These are phyloP conservation scores for Pelvicachromis taeniatus DNA, from an alignment of 2,113 vertebrate species.

Conservation along the genomic window DNA sequence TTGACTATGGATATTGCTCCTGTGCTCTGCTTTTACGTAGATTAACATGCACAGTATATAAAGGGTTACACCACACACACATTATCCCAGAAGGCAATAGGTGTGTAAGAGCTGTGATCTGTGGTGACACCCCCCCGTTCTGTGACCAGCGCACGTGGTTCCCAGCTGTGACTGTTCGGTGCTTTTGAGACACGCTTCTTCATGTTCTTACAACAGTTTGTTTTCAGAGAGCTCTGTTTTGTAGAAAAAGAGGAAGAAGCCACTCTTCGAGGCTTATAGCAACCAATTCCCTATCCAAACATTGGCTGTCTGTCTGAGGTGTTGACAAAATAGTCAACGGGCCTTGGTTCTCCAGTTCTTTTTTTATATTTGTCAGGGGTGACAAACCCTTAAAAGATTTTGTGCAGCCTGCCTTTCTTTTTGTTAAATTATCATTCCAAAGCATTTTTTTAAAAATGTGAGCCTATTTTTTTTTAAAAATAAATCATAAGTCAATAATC, in stretches of 20 bases:
- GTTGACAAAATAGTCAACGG: constrained; percentile 9
- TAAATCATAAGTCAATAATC: neutral
- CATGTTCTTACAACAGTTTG: constrained; percentile 36
- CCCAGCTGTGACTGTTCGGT: neutral
- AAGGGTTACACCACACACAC: neutral
- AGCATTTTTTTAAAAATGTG: neutral
- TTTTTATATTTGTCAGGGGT: neutral
- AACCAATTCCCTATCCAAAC: constrained; percentile 53
- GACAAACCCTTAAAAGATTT: neutral
- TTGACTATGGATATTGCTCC: neutral
- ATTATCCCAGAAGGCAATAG: constrained; percentile 8
- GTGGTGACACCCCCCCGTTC: neutral
- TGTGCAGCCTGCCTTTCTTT: neutral
- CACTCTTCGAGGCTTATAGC: constrained; percentile 52
- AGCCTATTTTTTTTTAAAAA: neutral
- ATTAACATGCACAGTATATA: neutral
- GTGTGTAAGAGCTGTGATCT: constrained; percentile 17
- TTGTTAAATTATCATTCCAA: neutral
- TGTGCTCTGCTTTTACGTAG: neutral
- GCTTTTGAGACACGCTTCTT: neutral
- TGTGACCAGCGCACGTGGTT: neutral
- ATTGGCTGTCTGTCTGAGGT: constrained; percentile 31
- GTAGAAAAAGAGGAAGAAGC: constrained; percentile 59
- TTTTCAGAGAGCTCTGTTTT: constrained; percentile 45
- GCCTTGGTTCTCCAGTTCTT: neutral